These are phyloP conservation scores for Philopedon plagiatum DNA, from an alignment of 2,888 invertebrate species.

Conservation along the genomic window DNA sequence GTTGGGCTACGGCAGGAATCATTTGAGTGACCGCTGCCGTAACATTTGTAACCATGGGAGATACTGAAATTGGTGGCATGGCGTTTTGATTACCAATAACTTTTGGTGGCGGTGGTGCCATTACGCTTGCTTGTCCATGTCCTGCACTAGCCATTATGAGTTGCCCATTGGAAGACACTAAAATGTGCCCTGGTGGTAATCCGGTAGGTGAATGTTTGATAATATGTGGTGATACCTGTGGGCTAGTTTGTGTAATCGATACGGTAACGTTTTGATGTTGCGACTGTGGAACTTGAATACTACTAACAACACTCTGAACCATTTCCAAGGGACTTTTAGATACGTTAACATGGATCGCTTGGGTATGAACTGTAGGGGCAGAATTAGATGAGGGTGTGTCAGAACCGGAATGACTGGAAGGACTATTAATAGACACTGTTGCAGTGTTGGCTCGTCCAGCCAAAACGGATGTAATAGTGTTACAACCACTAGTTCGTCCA, in stretches of 20 bases:
- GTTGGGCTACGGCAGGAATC: slow-evolving; percentile 75
- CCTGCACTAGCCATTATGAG: slow-evolving; percentile 76
- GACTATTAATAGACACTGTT: slow-evolving; percentile 81
- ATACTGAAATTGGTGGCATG: slow-evolving; percentile 75
- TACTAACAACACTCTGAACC: slow-evolving; percentile 84
- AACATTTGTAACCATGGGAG: slow-evolving; percentile 77
- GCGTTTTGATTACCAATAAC: slow-evolving; percentile 56
- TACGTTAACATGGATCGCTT: slow-evolving; percentile 65
- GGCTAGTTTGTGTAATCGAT: slow-evolving; percentile 41
- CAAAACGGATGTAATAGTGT: slow-evolving; percentile 85
- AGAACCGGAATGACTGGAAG: slow-evolving; percentile 66
- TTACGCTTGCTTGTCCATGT: slow-evolving; percentile 73
- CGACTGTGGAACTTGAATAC: slow-evolving; percentile 74
- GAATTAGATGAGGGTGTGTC: slow-evolving; percentile 55
- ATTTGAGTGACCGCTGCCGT: slow-evolving; percentile 78
- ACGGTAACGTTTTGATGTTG: slow-evolving; percentile 53
- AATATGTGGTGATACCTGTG: slow-evolving; percentile 65
- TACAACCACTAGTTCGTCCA: slow-evolving; percentile 83
- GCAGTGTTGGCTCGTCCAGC: slow-evolving; percentile 84
- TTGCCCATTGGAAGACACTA: slow-evolving; percentile 84
- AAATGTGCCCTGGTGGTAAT: slow-evolving; percentile 77
- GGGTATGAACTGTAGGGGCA: slow-evolving; percentile 47
- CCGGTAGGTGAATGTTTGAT: slow-evolving; percentile 70
- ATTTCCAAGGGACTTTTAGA: slow-evolving; percentile 81
- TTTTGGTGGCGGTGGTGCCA: slow-evolving; percentile 74